Percentiles rank a stretch among this genome's conserved stretches.
These are phyloP conservation scores for Diarsia brunnea DNA, from an alignment of 2,888 invertebrate species.

Conservation along the genomic window DNA sequence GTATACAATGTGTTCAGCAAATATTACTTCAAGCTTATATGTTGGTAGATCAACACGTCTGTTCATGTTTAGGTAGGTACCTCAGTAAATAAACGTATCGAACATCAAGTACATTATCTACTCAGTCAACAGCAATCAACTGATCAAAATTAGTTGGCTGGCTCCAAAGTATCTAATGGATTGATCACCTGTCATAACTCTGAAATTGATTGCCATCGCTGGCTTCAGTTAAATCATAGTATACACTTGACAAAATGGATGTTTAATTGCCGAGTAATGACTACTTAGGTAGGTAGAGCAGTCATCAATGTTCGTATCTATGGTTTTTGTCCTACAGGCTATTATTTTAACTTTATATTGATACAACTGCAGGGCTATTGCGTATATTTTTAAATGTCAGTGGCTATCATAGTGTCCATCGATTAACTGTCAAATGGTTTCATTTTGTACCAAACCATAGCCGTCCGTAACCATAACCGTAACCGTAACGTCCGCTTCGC, in stretches of 20 bases:
- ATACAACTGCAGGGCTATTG: too few relatives aligned
- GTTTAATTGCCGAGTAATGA: background rate
- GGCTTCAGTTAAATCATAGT: background rate
- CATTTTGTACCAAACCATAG: too few relatives aligned
- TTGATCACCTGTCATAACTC: background rate
- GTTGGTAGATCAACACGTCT: constrained; percentile 19
- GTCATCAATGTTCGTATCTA: too few relatives aligned
- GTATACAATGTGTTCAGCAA: constrained; percentile 6
- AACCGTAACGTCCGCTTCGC: too few relatives aligned
- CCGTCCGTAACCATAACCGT: too few relatives aligned
- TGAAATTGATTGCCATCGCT: background rate
- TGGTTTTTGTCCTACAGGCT: background rate
- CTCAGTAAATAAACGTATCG: constrained; percentile 21
- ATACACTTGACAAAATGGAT: background rate
- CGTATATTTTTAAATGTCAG: too few relatives aligned
- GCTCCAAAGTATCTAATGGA: constrained; percentile 6
- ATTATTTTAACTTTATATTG: too few relatives aligned
- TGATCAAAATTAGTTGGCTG: background rate
- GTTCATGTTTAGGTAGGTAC: constrained; percentile 1
- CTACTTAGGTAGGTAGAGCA: background rate
- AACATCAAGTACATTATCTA: background rate
- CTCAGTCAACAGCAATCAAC: constrained; percentile 23
- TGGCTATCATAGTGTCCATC: too few relatives aligned
- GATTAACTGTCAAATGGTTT: too few relatives aligned
- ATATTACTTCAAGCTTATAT: background rate